These are phyloP conservation scores for Matsumyia berberina DNA, from an alignment of 2,888 invertebrate species.

Conservation along the genomic window DNA sequence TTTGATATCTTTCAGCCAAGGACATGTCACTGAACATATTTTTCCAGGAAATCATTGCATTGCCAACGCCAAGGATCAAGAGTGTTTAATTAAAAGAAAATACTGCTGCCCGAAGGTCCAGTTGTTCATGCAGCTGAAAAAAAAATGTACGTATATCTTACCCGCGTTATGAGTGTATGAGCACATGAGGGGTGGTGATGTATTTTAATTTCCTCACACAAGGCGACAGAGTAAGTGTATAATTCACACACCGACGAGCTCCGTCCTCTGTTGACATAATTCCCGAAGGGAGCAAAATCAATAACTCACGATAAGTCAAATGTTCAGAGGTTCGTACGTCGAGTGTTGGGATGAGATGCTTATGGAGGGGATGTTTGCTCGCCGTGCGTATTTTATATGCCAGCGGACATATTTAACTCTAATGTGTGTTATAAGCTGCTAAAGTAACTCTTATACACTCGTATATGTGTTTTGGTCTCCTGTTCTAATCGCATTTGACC, in stretches of 20 bases:
- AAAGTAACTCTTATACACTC: slow-evolving; percentile 35
- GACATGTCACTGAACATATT: slow-evolving; percentile 15
- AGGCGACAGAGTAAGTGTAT: slow-evolving; percentile 57
- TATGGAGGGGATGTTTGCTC: slow-evolving; percentile 52
- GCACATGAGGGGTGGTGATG: slow-evolving; percentile 63
- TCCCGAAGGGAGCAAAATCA: slow-evolving; percentile 72
- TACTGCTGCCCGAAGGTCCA: slow-evolving; percentile 53
- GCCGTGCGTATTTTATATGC: slow-evolving; percentile 53
- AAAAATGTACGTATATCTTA: slow-evolving; percentile 62
- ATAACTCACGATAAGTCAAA: slow-evolving; percentile 74
- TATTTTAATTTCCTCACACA: slow-evolving; percentile 67
- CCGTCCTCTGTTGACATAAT: slow-evolving; percentile 61
- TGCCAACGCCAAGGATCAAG: slow-evolving; percentile 54
- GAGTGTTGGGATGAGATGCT: slow-evolving; percentile 27
- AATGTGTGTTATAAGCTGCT: slow-evolving; percentile 63
- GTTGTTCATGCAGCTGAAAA: slow-evolving; percentile 49
- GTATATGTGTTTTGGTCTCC: slow-evolving; percentile 16
- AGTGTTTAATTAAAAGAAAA: slow-evolving; percentile 65
- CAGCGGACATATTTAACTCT: slow-evolving; percentile 59
- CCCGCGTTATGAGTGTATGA: slow-evolving; percentile 61
- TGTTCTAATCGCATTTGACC: slow-evolving; percentile 68
- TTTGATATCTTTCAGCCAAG: slow-evolving; percentile 48
- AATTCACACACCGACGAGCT: slow-evolving; percentile 66
- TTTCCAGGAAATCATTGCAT: slow-evolving; percentile 49
- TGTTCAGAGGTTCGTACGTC: slow-evolving; percentile 28